A percentile compares a stretch with the other conserved stretches of the same genome.
These are phyloP conservation scores for Tetragonula clypearis DNA, from an alignment of 1,140 invertebrate species.

Conservation along the genomic window DNA sequence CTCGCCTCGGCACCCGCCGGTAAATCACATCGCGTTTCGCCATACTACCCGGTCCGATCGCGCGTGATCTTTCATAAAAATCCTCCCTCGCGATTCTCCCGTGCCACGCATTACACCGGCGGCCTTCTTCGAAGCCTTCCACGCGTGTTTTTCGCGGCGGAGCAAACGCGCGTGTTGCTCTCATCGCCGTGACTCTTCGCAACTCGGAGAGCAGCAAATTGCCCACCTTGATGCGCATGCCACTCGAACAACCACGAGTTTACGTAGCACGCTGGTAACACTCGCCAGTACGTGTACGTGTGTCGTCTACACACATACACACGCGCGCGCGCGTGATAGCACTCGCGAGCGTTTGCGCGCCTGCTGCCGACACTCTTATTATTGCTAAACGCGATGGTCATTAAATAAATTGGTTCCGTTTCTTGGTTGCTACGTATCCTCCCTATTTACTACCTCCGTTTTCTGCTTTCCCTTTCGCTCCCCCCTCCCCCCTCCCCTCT, in stretches of 20 bases:
- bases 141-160: not conserved
- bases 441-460: not conserved
- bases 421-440: not conserved
- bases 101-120: not conserved
- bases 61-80: conserved; percentile 18
- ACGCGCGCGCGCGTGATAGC: conserved; percentile 44
- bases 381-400: conserved; percentile 65
- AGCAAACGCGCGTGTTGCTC: not conserved
- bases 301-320: conserved; percentile 11
- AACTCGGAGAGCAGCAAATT: conserved; percentile 52
- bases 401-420: conserved; percentile 62
- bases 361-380: conserved; percentile 55
- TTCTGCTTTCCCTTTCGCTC: too few relatives aligned
- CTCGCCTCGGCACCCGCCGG: conserved; percentile 35
- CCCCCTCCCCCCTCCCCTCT: too few relatives aligned
- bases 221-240: conserved; percentile 51
- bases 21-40: conserved; percentile 46
- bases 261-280: conserved; percentile 18
- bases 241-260: conserved; percentile 35
- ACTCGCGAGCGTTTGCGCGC: conserved; percentile 16
- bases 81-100: not conserved
- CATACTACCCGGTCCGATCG: conserved; percentile 20
- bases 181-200: conserved; percentile 34
- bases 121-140: too few relatives aligned
- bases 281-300: not conserved